Base-by-base conservation (phyloP, 2,888 invertebrate genomes). In the Spicauda simplicius region DNA sequence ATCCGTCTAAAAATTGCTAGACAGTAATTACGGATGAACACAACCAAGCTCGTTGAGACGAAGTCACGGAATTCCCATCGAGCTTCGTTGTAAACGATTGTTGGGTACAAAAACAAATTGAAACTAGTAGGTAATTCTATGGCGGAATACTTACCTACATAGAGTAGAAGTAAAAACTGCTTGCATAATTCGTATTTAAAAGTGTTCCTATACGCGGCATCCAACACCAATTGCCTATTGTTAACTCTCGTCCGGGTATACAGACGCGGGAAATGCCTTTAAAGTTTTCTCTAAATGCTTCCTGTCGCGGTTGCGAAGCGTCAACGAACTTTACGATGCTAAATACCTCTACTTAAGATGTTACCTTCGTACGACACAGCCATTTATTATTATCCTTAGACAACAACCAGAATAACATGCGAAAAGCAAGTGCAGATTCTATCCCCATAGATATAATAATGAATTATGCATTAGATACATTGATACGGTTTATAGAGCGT, bases 401-500 rank as follows among this genome's bases (percentile, higher is more conserved):
- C 18, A 11, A 45, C 25, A 53, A 57, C 52, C 50, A 56, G 37
- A 60, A 59, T 59, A 53, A 41, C 20, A 54, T 54, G 45, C 25
- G 14, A 10, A 30, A 11, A 18, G 14, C 45, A 41, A 16, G 5
- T 37, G 20, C 52, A 64, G 52, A 64, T 41, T 20, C 33, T 37
- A 58, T 58, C 18, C 45, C 33, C 52, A 59, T 45, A 41, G 16
- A 14, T 45, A 19, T 59, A 41, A 58, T 25, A 37, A 64, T 65
- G 18, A 78, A 79, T 79, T 77, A 55, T 59, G 45, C 59, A 66
- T 66, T 33, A 74, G 73, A 73, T 80, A 79, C 83, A 86, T 85
- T 81, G 86, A 87, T 83, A 84, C 79, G 83, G 83, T 92, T 91
- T 91, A 85, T 92, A 90, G 92, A 91, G 91, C 92, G 87, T 90